Evolutionary conservation across 2,113 vertebrate species (phyloP).

Genomic region (Oreocharis arfaki): DNA sequence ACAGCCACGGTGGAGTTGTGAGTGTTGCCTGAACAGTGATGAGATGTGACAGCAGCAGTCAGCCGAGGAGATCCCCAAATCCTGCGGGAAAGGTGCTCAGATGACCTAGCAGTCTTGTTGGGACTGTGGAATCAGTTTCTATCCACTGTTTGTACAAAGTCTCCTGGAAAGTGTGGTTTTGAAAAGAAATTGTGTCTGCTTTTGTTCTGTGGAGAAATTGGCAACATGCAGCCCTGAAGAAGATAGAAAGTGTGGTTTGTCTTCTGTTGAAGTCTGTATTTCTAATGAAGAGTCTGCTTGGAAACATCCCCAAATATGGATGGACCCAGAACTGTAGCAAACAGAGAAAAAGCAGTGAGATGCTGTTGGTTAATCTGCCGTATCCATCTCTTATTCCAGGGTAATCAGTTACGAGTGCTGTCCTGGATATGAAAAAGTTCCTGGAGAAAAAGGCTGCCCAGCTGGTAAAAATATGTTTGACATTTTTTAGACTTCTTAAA

Average conservation of each 20-base stretch:
- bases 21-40: not conserved
- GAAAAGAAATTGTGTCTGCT: not conserved
- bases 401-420: conserved; percentile 95
- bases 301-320: not conserved
- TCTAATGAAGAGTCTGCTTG: not conserved
- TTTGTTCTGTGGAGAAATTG: not conserved
- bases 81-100: not conserved
- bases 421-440: conserved; percentile 92
- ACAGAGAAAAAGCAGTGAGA: not conserved
- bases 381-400: conserved; percentile 73
- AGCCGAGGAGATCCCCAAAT: not conserved
- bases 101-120: not conserved
- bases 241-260: not conserved
- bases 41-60: not conserved
- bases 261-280: not conserved
- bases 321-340: not conserved
- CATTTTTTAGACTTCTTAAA: conserved; percentile 16
- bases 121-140: not conserved
- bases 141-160: not conserved
- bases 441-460: conserved; percentile 93
- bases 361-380: not conserved
- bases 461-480: conserved; percentile 78
- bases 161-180: not conserved
- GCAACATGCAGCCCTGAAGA: not conserved
- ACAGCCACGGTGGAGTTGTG: not conserved